phyloP scores from a whole-genome alignment of 1,140 invertebrate species.

The Anastatus disparis region DNA sequence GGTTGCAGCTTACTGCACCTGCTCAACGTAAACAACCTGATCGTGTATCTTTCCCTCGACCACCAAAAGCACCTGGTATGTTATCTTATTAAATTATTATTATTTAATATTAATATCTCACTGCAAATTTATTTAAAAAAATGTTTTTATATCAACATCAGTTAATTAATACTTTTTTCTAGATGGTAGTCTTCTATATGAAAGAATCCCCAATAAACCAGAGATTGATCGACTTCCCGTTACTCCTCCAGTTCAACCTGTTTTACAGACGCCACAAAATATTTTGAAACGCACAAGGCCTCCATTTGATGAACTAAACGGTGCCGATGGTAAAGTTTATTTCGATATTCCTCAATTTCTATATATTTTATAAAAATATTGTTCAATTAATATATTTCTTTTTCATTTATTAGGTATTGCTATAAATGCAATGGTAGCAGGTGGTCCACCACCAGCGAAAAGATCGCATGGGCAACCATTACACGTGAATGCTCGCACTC shows the following conservation, averaged over 20 bases:
- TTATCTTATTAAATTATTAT: background rate
- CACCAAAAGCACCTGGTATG: conserved; percentile 81
- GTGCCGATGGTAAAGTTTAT: conserved; percentile 81
- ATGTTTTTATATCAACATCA: background rate
- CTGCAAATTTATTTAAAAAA: too few relatives aligned
- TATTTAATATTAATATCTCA: background rate
- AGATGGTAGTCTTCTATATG: conserved; percentile 88
- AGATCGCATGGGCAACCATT: conserved; percentile 68
- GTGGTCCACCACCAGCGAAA: conserved; percentile 77
- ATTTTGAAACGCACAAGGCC: conserved; percentile 77
- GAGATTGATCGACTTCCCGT: conserved; percentile 76
- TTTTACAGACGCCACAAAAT: conserved; percentile 65
- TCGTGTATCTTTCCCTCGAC: conserved; percentile 86
- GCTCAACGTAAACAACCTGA: conserved; percentile 82
- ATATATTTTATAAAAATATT: too few relatives aligned
- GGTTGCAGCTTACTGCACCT: conserved; percentile 83
- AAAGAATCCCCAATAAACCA: conserved; percentile 82
- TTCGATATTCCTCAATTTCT: background rate
- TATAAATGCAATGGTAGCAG: conserved; percentile 66
- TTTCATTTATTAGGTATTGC: conserved; percentile 56
- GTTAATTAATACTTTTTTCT: conserved; percentile 46
- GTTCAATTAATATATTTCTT: background rate
- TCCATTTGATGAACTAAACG: conserved; percentile 88
- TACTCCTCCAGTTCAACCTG: conserved; percentile 69
- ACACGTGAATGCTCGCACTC: conserved; percentile 58